Conservation (phyloP, 1,140 invertebrate species). For the Zophobas atratus region DNA sequence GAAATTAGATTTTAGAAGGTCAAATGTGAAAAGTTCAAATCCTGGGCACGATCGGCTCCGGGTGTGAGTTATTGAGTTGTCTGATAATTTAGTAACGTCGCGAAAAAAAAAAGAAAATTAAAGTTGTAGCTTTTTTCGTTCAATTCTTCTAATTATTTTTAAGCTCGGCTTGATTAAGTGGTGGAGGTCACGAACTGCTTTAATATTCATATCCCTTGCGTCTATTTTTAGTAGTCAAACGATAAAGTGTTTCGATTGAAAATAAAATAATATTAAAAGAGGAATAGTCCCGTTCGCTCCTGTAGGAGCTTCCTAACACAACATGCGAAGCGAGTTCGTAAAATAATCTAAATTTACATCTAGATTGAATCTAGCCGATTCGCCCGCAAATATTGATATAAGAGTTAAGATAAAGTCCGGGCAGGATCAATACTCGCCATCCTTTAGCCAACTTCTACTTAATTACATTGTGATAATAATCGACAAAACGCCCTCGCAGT, state of each 20-base stretch:
- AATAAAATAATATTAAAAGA: too few relatives aligned
- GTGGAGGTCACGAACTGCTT: constrained; percentile 1
- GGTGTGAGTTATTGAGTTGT: constrained; percentile 25
- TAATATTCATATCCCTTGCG: neutral
- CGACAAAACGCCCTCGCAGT: constrained; percentile 29
- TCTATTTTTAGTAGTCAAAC: neutral
- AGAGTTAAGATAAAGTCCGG: constrained; percentile 42
- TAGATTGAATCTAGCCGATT: constrained; percentile 24
- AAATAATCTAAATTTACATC: constrained; percentile 41
- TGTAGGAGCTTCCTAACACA: neutral
- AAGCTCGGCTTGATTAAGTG: neutral
- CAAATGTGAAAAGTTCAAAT: constrained; percentile 52
- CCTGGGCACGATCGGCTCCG: constrained; percentile 37
- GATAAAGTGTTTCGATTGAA: too few relatives aligned
- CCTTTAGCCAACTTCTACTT: constrained; percentile 35
- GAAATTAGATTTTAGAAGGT: constrained; percentile 29
- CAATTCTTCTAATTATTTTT: constrained; percentile 14
- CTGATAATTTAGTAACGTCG: neutral
- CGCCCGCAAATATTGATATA: constrained; percentile 38
- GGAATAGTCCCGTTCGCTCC: neutral
- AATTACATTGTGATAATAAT: constrained; percentile 43
- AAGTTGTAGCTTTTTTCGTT: neutral
- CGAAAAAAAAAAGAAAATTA: neutral
- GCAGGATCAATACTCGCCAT: constrained; percentile 30
- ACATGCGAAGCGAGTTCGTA: neutral